phyloP scores from a whole-genome alignment of 30 jellyfish, hydroid and myxozoan genomes.

The Aurelia aurita region DNA sequence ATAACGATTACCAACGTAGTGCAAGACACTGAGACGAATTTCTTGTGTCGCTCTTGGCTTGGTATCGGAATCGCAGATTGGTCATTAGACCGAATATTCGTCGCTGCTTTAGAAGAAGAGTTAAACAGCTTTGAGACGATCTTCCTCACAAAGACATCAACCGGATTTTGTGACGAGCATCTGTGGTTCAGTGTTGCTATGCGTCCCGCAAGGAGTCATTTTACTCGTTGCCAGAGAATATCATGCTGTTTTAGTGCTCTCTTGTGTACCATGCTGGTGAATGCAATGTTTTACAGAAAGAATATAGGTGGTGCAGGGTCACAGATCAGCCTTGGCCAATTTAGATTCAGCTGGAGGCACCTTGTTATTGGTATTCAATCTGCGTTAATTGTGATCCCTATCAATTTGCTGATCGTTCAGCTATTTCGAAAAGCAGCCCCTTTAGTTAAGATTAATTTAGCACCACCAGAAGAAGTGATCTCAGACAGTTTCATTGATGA shows the following conservation, averaged over 20 bases:
- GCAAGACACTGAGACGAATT: slow-evolving; percentile 28
- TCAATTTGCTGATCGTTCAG: slow-evolving; percentile 59
- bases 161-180: slow-evolving; percentile 86
- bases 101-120: slow-evolving; percentile 61
- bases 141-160: slow-evolving; percentile 76
- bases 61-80: slow-evolving; percentile 62
- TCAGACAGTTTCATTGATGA: no score
- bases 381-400: slow-evolving; percentile 75
- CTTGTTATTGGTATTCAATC: slow-evolving; percentile 79
- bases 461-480: background rate
- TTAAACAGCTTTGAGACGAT: slow-evolving; percentile 56
- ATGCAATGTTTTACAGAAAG: slow-evolving; percentile 79
- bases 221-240: slow-evolving; percentile 83
- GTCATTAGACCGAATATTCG: slow-evolving; percentile 33
- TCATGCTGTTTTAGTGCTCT: slow-evolving; percentile 78
- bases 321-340: slow-evolving; percentile 44
- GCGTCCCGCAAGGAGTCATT: slow-evolving; percentile 81
- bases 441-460: background rate
- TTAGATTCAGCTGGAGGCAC: slow-evolving; percentile 71
- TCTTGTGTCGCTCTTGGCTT: slow-evolving; percentile 76
- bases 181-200: slow-evolving; percentile 82
- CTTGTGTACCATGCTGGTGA: slow-evolving; percentile 76
- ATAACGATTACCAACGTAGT: slow-evolving; percentile 37
- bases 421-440: slow-evolving; percentile 80
- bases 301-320: slow-evolving; percentile 10